A percentile compares a stretch with the other conserved stretches of the same genome.
These are phyloP conservation scores for Procapra przewalskii DNA, from an alignment of 2,113 vertebrate genomes.

Conservation along the genomic window DNA sequence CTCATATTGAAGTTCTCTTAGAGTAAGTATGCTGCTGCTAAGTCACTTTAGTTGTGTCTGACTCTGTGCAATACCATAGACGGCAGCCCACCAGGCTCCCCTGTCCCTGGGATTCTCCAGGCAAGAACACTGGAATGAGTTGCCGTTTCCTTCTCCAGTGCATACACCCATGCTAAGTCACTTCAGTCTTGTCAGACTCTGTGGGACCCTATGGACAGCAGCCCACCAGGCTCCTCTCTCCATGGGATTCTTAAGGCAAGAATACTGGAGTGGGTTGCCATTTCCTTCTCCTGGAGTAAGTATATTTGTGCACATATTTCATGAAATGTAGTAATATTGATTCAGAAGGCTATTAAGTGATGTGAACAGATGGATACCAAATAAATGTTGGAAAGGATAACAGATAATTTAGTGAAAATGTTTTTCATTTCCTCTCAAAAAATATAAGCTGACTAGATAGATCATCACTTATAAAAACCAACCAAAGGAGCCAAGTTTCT, in stretches of 20 bases:
- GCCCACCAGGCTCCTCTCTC: neutral
- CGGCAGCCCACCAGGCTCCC: neutral
- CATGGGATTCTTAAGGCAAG: neutral
- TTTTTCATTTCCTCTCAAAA: neutral
- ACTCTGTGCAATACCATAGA: neutral
- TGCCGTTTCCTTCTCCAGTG: neutral
- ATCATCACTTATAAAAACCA: neutral
- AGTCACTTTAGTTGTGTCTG: accelerated
- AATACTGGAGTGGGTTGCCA: neutral
- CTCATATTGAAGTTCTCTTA: neutral
- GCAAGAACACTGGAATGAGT: neutral
- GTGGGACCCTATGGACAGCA: neutral
- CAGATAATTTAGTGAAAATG: neutral
- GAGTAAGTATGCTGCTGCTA: neutral
- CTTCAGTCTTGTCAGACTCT: neutral
- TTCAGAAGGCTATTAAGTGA: neutral
- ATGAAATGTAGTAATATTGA: neutral
- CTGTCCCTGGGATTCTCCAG: neutral
- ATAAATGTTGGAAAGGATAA: neutral
- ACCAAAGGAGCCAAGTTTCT: neutral
- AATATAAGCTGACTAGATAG: neutral
- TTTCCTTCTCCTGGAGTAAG: neutral
- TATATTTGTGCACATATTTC: neutral
- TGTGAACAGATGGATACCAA: neutral
- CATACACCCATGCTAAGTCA: neutral